Conservation (phyloP, 1,140 invertebrate genomes). For the Rhopalosiphum maidis region DNA sequence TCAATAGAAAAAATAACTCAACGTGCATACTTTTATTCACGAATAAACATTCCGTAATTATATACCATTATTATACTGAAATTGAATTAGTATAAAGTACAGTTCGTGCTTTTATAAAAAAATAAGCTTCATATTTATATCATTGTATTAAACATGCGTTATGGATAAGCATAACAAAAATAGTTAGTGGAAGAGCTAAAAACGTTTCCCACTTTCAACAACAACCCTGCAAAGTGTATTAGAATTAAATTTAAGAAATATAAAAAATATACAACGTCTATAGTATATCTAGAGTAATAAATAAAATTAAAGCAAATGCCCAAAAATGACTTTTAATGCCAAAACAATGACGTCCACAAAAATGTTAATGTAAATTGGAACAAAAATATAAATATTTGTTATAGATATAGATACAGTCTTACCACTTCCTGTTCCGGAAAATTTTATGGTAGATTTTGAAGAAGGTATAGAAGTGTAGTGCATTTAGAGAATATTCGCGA, state of each 20-base stretch:
- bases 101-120: constrained; percentile 36
- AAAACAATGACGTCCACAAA: constrained; percentile 56
- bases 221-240: neutral
- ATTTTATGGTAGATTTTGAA: constrained; percentile 54
- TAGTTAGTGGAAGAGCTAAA: neutral
- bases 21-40: neutral
- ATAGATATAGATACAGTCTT: constrained; percentile 43
- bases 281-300: constrained; percentile 12
- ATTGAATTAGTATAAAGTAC: neutral
- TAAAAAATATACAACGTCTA: constrained; percentile 2
- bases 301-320: constrained; percentile 51
- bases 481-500: constrained; percentile 54
- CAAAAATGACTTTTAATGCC: constrained; percentile 46
- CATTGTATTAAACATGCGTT: constrained; percentile 21
- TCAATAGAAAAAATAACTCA: neutral
- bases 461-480: constrained; percentile 55
- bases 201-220: constrained; percentile 1
- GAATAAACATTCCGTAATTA: constrained; percentile 10
- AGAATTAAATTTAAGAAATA: constrained; percentile 16
- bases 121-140: constrained; percentile 14
- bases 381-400: constrained; percentile 26
- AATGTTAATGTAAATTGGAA: constrained; percentile 42
- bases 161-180: constrained; percentile 27
- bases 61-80: neutral
- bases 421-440: constrained; percentile 57